These are phyloP conservation scores for Carabus problematicus DNA, from an alignment of 2,888 invertebrate species.

Conservation along the genomic window DNA sequence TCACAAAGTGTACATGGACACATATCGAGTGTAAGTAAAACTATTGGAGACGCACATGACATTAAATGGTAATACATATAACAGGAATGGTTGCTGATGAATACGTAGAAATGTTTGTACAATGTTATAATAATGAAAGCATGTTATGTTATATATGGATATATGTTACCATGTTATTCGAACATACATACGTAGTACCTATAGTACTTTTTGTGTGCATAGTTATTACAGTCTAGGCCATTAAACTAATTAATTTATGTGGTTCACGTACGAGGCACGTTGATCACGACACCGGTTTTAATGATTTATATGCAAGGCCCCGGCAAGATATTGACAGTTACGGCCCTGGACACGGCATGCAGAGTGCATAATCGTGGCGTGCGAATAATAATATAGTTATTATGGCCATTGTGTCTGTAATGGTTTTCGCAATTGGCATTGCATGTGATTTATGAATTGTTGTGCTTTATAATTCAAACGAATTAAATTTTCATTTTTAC, in stretches of 20 bases:
- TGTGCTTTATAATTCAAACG: neutral
- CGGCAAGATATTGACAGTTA: conserved; percentile 31
- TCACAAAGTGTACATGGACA: no score
- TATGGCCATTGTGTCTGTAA: conserved; percentile 39
- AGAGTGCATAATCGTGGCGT: conserved; percentile 16
- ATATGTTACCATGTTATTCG: no score
- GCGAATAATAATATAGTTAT: conserved; percentile 39
- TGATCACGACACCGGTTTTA: conserved; percentile 11
- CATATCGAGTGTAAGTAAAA: no score
- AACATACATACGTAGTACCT: no score
- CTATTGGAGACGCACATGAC: no score
- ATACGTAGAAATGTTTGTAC: no score
- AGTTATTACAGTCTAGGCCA: neutral
- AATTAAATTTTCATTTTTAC: no score
- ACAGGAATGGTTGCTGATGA: no score
- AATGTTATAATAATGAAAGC: no score
- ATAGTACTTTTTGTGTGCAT: no score
- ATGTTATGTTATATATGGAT: no score
- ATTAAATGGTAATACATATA: no score
- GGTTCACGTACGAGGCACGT: conserved; percentile 20
- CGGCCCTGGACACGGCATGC: conserved; percentile 28
- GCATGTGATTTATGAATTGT: conserved; percentile 33
- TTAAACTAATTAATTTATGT: conserved; percentile 39
- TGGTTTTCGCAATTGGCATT: conserved; percentile 31
- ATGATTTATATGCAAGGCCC: neutral